Evolutionary conservation across 2,113 vertebrate genomes (phyloP).

Genomic region (Thryonomys swinderianus): DNA sequence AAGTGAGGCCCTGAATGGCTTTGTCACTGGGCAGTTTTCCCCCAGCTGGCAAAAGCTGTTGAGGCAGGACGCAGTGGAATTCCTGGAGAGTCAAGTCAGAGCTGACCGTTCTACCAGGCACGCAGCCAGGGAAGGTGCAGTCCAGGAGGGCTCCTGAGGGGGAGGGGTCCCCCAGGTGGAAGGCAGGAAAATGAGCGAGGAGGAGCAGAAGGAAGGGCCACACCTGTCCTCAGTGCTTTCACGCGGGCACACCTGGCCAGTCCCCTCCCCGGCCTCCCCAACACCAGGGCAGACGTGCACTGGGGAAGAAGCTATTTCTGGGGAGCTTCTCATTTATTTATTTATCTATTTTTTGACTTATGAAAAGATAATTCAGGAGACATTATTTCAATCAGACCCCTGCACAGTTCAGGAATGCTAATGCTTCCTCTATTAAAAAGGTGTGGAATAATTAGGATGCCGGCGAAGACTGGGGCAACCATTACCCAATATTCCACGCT

Average conservation of each 20-base stretch:
- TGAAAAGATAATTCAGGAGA: constrained; percentile 80
- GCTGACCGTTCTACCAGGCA: neutral
- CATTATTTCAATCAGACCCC: constrained; percentile 82
- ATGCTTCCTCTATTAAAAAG: constrained; percentile 81
- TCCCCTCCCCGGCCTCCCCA: accelerated
- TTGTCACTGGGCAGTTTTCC: neutral
- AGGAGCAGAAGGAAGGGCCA: neutral
- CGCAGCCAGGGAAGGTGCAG: neutral
- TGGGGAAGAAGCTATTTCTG: neutral
- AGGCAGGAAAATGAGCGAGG: neutral
- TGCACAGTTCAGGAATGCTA: constrained; percentile 77
- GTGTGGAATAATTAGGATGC: constrained; percentile 81
- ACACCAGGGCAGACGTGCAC: neutral
- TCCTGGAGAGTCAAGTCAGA: neutral
- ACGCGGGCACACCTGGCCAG: neutral
- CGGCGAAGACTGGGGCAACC: constrained; percentile 69
- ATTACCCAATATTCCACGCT: neutral
- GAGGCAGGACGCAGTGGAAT: neutral
- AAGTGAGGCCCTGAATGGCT: neutral
- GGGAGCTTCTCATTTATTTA: constrained; percentile 32
- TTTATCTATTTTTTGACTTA: constrained; percentile 66
- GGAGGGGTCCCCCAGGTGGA: accelerated
- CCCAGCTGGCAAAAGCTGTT: neutral
- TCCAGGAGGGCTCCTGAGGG: constrained; percentile 47
- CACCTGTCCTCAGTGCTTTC: neutral